These are phyloP conservation scores for Charadrius vociferus DNA, from an alignment of 2,113 vertebrate species.

Conservation along the genomic window DNA sequence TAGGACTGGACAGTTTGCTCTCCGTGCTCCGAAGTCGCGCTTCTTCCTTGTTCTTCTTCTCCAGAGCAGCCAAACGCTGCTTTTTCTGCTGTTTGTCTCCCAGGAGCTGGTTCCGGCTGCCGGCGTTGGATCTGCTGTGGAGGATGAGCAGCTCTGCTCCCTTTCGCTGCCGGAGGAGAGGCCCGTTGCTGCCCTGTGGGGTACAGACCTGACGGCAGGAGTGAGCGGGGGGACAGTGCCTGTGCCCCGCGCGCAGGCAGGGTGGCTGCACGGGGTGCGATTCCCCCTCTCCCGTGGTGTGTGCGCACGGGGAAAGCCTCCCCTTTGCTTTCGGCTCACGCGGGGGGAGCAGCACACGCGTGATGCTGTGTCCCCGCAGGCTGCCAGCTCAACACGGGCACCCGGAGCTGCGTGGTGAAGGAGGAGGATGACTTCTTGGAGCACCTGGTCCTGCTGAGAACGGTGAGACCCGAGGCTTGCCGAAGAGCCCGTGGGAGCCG, in stretches of 20 bases:
- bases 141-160: background rate
- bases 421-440: conserved; percentile 62
- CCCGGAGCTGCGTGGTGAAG: conserved; percentile 43
- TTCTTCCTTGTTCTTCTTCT: background rate
- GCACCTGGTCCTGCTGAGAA: conserved; percentile 69
- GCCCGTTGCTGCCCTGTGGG: background rate
- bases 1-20: background rate
- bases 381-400: conserved; percentile 40
- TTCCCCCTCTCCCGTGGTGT: accelerated
- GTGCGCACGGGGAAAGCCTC: background rate
- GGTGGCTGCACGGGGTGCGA: background rate
- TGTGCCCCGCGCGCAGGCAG: accelerated
- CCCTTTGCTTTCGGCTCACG: background rate
- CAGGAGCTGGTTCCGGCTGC: background rate
- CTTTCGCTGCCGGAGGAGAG: background rate
- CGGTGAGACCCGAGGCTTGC: background rate
- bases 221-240: accelerated
- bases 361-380: background rate
- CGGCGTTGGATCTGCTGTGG: accelerated
- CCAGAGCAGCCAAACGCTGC: accelerated
- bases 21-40: accelerated
- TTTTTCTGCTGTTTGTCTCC: background rate
- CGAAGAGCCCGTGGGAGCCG: accelerated
- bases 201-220: background rate
- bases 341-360: accelerated